Evolutionary conservation across 2,113 vertebrate species (phyloP).

Genomic region (Morone saxatilis): DNA sequence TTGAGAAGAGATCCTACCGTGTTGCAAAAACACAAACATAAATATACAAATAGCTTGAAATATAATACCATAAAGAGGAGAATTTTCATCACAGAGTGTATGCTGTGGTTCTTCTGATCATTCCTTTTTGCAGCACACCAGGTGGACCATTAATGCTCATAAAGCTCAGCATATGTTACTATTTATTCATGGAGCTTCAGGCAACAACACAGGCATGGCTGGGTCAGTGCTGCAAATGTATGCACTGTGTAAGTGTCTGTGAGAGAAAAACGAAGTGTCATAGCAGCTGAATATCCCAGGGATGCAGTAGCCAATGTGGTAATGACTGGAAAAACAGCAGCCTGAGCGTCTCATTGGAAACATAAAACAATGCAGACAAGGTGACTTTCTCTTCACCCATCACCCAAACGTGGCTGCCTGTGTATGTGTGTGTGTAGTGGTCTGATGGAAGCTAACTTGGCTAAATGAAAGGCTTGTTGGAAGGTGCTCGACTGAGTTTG

Average conservation of each 20-base stretch:
- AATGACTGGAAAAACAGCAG: conserved; percentile 52
- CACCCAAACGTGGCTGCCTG: not conserved
- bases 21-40: conserved; percentile 13
- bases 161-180: not conserved
- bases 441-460: conserved; percentile 19
- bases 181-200: not conserved
- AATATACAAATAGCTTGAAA: conserved; percentile 2
- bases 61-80: not conserved
- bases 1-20: conserved; percentile 20
- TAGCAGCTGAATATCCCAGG: conserved; percentile 14
- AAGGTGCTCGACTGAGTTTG: conserved; percentile 23
- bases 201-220: not conserved
- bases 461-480: conserved; percentile 34
- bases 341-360: conserved; percentile 53
- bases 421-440: conserved; percentile 4
- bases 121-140: not conserved
- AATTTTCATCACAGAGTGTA: not conserved
- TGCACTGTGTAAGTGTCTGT: not conserved
- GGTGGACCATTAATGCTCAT: not conserved
- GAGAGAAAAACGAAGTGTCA: conserved; percentile 3
- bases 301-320: conserved; percentile 57
- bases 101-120: not conserved
- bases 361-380: conserved; percentile 73
- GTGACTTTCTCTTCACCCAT: conserved; percentile 71
- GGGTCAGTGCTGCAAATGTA: not conserved